These are phyloP conservation scores for Eptesicus fuscus DNA, from an alignment of 2,113 vertebrate genomes.

Conservation along the genomic window DNA sequence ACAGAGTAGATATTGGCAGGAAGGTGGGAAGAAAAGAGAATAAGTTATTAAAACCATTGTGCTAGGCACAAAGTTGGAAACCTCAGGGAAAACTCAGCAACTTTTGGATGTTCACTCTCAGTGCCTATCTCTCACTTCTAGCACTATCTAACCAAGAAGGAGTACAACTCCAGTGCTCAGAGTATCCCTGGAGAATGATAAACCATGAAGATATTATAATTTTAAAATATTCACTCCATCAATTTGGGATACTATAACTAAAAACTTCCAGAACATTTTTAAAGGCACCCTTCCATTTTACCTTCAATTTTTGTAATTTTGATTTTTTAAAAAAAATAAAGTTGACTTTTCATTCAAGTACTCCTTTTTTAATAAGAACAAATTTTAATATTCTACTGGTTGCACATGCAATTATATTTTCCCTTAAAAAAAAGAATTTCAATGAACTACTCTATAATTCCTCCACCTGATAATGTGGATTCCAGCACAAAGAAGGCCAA, in stretches of 20 bases:
- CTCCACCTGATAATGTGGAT: not conserved
- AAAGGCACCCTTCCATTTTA: not conserved
- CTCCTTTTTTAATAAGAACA: not conserved
- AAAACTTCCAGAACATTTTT: not conserved
- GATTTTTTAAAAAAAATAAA: not conserved
- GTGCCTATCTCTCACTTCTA: not conserved
- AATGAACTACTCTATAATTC: not conserved
- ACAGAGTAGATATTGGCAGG: not conserved
- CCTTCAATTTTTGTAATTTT: not conserved
- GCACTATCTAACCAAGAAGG: not conserved
- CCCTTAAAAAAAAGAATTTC: not conserved
- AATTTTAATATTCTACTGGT: not conserved
- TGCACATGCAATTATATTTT: not conserved
- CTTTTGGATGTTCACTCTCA: not conserved
- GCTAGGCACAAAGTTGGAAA: not conserved
- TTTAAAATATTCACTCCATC: not conserved
- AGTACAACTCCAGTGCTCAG: not conserved
- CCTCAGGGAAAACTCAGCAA: not conserved
- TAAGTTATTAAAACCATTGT: not conserved
- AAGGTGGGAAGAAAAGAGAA: conserved; percentile 11
- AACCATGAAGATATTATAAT: not conserved
- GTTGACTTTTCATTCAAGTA: not conserved
- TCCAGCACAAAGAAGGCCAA: not conserved
- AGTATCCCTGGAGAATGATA: not conserved
- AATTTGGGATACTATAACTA: not conserved